Evolutionary conservation across 2,888 invertebrate species (phyloP).

Genomic region (Lasioglossum marginatum): DNA sequence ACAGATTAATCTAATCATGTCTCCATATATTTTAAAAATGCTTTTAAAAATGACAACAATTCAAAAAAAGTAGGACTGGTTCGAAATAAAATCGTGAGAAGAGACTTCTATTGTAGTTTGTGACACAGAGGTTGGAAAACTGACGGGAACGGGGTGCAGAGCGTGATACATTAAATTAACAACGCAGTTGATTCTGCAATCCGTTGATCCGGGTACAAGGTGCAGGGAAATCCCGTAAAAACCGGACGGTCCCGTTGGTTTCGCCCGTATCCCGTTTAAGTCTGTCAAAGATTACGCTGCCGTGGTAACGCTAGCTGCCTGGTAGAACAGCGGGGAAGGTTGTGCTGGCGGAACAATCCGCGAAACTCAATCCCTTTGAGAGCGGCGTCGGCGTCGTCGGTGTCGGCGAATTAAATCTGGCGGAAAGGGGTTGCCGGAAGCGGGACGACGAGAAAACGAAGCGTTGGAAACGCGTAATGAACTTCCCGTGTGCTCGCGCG

Average conservation of each 20-base stretch:
- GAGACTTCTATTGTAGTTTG: background rate
- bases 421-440: conserved; percentile 11
- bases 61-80: background rate
- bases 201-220: conserved; percentile 23
- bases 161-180: conserved; percentile 16
- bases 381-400: background rate
- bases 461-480: conserved; percentile 56
- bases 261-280: background rate
- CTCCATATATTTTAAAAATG: background rate
- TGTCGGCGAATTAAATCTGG: conserved; percentile 47
- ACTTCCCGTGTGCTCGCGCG: conserved; percentile 37
- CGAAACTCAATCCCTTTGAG: conserved; percentile 15
- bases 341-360: conserved; percentile 35
- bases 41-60: background rate
- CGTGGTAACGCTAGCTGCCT: conserved; percentile 1
- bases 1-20: background rate
- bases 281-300: conserved; percentile 27
- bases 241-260: background rate
- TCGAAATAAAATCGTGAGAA: background rate
- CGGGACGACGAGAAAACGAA: conserved; percentile 37
- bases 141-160: background rate
- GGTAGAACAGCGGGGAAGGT: background rate
- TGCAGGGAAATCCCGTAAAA: conserved; percentile 25
- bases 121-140: background rate
- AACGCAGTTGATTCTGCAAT: conserved; percentile 14